These are phyloP conservation scores for Ibycter americanus DNA, from an alignment of 2,797 vertebrate species.

Conservation along the genomic window DNA sequence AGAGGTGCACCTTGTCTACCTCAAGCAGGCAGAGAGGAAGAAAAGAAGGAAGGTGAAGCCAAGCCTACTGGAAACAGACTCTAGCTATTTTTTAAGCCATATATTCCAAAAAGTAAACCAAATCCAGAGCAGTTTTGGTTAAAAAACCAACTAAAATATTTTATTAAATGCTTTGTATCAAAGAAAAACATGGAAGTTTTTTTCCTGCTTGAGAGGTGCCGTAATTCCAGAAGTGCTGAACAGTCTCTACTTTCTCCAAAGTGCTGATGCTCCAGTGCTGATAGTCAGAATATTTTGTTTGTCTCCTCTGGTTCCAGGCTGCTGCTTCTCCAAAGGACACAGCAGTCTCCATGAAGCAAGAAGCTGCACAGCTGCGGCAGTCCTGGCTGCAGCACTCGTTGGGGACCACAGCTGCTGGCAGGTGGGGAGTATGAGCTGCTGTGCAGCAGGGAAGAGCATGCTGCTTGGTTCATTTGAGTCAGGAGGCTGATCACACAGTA, in stretches of 20 bases:
- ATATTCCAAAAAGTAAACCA: neutral
- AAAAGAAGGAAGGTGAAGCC: neutral
- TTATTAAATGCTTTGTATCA: neutral
- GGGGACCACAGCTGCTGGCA: neutral
- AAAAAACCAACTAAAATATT: neutral
- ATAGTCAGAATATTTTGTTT: neutral
- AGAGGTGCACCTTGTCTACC: neutral
- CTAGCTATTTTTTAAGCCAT: too few species aligned
- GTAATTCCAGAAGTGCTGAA: neutral
- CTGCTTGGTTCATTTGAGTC: neutral
- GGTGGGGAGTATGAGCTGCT: neutral
- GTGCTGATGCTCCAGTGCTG: too few species aligned
- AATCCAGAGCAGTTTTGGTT: neutral
- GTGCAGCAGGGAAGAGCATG: fast-evolving
- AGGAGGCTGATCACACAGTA: fast-evolving
- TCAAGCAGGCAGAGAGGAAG: neutral
- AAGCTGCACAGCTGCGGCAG: fast-evolving
- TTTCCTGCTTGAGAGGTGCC: neutral
- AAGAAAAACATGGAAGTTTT: neutral
- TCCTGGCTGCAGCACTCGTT: neutral
- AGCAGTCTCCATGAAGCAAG: neutral
- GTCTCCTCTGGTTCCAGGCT: neutral
- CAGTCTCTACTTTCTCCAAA: neutral
- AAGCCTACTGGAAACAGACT: neutral
- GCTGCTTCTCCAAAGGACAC: neutral